Base-by-base conservation (phyloP, 2,888 invertebrate genomes). In the Lycophotia porphyrea region DNA sequence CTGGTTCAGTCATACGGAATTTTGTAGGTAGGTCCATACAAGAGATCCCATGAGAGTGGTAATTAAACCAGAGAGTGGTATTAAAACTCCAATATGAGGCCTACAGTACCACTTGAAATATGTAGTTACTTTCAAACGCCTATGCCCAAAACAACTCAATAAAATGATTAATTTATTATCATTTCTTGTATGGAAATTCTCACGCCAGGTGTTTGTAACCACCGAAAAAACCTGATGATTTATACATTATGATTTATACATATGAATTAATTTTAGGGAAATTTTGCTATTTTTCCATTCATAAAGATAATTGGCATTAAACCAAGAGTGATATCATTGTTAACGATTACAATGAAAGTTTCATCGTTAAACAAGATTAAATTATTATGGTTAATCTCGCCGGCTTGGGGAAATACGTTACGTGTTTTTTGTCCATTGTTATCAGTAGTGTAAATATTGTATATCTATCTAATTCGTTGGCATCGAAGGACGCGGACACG, bases 281-380 rank as follows among this genome's bases (percentile, higher is more conserved):
- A 39, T 58, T 72, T 65, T 27, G 39, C 9, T 18, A 60, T 52
- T 66, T 60, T 71, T 63, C 47, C 44, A 24, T 68, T 47, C 36
- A 55, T 81, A 36, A 52, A 84, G n/a, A 47, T 70, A 72, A 63
- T 42, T 36, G 39, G 39, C 44, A 52, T 67, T 55, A 78, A 8
- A 76, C 58, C 36, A 63, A 44, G 27, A 24, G 24, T 71, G 58
- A 81, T 66, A 74, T 65, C 42, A 63, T 39, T 58, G 34, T 47
- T n/a, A 52, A 49, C 15, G 9, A 44, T 66, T 68, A 27, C 52
- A 65, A 58, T 55, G 27, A 71, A 64, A 71, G 18, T 78, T 71
- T 82, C 49, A 42, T 63, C n/a, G 58, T 63, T 63, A 21, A 34
- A 64, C 63, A 55, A 66, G 68, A 65, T 65, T 66, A 79, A 68